Evolutionary conservation across 1,140 invertebrate species (phyloP), one percentile per base, ranked within the genome.

Genomic region (Drosophila busckii): DNA sequence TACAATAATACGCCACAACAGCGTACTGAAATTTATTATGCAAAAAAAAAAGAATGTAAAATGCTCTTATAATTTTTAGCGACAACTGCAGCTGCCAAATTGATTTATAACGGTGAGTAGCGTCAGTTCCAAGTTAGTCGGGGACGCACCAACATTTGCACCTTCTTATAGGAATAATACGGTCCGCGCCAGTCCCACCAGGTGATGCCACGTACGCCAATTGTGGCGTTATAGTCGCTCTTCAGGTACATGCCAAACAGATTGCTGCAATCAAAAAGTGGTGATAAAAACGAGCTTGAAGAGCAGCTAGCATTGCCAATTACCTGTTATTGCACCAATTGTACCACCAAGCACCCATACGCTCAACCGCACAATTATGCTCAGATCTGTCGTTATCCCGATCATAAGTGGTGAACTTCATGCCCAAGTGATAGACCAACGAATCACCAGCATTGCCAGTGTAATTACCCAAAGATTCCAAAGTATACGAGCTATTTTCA

Each of bases 261-360:
- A 6, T 44, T 9, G n/a, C 41, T 44, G 4, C 17, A 42, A n/a
- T n/a, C n/a, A n/a, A n/a, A 29, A 17, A 17, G 17, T 20, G 7
- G 6, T 22, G 7, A 3, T 22, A 12, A 22, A 6, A 6, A 20
- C 9, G 10, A 4, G 15, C 16, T 25, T 7, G 15, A 17, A 41
- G 15, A 15, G n/a, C n/a, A n/a, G n/a, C 7, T 16, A 5, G 4
- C 2, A 15, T 42, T 15, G n/a, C n/a, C n/a, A 9, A 9, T 50
- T 53, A 59, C 52, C 46, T 58, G 3, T 55, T 45, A 20, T 66
- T 52, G 9, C 70, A 83, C 9, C 59, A 54, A 55, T 89, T 89
- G 62, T 92, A 92, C 91, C 91, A 92, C 89, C 90, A 92, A 2
- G 90, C 91, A 9, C 90, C 90, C 16, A 87, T 88, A 32, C 91